Conservation (phyloP, 2,888 invertebrate genomes). For the Osedax frankpressi region DNA sequence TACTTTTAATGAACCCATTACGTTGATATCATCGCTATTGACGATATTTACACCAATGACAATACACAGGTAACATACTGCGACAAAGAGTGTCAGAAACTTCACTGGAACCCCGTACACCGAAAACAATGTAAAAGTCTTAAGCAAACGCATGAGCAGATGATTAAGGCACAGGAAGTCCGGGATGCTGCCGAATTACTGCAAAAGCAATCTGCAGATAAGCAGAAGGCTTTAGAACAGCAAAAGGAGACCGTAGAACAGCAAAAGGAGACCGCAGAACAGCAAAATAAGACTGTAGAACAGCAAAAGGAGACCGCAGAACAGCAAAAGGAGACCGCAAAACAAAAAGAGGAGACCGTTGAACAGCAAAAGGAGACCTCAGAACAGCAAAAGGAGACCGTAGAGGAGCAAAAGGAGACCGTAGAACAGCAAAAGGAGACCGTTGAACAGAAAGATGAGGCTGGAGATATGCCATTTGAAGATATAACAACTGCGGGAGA, state of each 20-base stretch:
- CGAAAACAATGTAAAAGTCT: conserved; percentile 41
- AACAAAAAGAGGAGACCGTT: background rate
- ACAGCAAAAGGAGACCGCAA: background rate
- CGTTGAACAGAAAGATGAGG: background rate
- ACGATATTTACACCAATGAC: background rate
- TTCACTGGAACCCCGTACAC: conserved; percentile 56
- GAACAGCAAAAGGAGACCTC: background rate
- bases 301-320: background rate
- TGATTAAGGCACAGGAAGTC: background rate
- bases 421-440: too few species aligned
- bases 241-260: too few species aligned
- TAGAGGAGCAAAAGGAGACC: too few species aligned
- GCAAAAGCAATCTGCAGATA: background rate
- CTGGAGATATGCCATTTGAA: background rate
- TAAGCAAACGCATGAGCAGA: background rate
- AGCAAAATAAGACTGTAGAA: too few species aligned
- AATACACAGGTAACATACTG: conserved; percentile 81
- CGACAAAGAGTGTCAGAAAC: conserved; percentile 78
- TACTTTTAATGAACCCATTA: too few species aligned
- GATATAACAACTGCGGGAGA: background rate
- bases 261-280: too few species aligned
- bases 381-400: too few species aligned
- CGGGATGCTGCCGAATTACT: background rate
- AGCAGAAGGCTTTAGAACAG: background rate
- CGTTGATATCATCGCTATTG: background rate